Evolutionary conservation across 2,113 vertebrate genomes (phyloP), one percentile per base, ranked within the genome.

Genomic region (Apodemus speciosus): DNA sequence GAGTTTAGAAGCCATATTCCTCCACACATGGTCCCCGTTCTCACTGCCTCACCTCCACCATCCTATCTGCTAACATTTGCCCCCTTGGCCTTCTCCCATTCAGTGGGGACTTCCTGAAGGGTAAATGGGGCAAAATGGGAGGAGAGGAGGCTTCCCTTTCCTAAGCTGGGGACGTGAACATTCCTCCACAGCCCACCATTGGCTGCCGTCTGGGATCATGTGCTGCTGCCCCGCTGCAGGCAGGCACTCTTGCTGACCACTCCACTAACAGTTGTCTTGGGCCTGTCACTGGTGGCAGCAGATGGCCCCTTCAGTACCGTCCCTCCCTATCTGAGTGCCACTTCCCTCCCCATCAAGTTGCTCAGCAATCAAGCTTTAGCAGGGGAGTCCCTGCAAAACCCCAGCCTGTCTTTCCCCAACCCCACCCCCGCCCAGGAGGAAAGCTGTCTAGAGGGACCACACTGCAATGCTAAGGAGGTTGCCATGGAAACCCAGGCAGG

Each of bases 401-500:
- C 80, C 73, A 69, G 43, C 35, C 18, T 1, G 0, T 81, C 53
- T 8, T 20, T 51, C 20, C 43, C 20, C 4, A 69, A 20, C 69
- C 30, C 46, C 62, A 1, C 56, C 27, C 32, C 43, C 46, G 9
- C 86, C 53, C 58, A 60, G 38, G 46, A 92, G 88, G 76, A 87
- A 56, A 93, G 49, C 23, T 76, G 89, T 92, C 95, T 95, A 72
- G 83, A 89, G 91, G 95, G 94, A 96, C 95, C 76, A 95, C 60
- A 98, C 97, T 98, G 98, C 98, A 98, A 98, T 99, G 98, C 98
- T 98, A 98, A 98, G 97, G 93, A 98, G 96, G 98, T 99, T 98
- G 96, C 98, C 98, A 98, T 99, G 98, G 99, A 98, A 99, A 99
- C 98, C 89, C 97, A 96, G 96, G 85, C 92, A 97, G 93, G 95